Evolutionary conservation across 2,113 vertebrate species (phyloP).

Genomic region (Mirza zaza): DNA sequence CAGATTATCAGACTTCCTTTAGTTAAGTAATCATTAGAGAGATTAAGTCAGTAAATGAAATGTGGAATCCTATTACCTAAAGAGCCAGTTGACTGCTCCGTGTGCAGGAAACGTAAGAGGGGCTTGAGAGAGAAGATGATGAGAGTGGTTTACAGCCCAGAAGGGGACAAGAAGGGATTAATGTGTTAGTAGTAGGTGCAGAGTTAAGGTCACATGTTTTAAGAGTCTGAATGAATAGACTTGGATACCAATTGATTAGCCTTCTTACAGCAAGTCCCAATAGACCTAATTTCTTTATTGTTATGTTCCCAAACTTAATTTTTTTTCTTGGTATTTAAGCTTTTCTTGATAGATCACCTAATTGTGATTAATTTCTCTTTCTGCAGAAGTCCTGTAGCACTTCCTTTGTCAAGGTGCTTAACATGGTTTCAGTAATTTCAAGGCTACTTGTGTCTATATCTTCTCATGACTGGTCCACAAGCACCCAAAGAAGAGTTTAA

Average conservation of each 20-base stretch:
- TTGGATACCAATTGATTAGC: not conserved
- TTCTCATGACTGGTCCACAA: not conserved
- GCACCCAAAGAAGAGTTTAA: not conserved
- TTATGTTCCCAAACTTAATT: not conserved
- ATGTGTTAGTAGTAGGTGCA: not conserved
- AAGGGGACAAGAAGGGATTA: not conserved
- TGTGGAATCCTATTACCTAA: not conserved
- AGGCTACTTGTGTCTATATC: not conserved
- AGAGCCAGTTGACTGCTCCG: not conserved
- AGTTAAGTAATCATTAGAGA: not conserved
- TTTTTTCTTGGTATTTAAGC: not conserved
- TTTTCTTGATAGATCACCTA: not conserved
- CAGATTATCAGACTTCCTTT: not conserved
- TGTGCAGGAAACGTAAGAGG: not conserved
- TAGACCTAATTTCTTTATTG: not conserved
- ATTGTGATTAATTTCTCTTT: not conserved
- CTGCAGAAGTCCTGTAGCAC: not conserved
- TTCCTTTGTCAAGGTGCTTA: not conserved
- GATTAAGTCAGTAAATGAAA: not conserved
- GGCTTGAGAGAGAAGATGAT: not conserved
- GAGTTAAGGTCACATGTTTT: not conserved
- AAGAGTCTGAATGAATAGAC: not conserved
- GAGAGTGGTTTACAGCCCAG: not conserved
- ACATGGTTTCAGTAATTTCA: not conserved
- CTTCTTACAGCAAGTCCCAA: not conserved